Evolutionary conservation across 1,140 invertebrate species (phyloP).

Genomic region (Centruroides vittatus): DNA sequence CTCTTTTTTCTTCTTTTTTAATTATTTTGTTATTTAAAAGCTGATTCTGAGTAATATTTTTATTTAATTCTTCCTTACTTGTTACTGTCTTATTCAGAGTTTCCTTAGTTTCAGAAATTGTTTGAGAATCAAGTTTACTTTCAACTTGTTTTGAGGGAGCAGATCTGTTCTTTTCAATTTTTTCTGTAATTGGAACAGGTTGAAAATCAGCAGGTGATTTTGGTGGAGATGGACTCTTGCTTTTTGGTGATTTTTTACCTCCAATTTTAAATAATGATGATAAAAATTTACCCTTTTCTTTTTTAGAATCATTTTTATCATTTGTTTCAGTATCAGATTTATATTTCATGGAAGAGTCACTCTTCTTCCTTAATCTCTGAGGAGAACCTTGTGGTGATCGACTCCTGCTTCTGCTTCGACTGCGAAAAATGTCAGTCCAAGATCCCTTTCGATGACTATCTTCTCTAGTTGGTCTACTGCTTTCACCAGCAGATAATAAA

Average conservation of each 20-base stretch:
- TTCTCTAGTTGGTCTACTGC: background rate
- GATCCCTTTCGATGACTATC: constrained; percentile 9
- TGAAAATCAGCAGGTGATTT: too few species aligned
- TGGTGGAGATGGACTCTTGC: background rate
- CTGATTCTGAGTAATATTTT: too few species aligned
- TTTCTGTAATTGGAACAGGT: too few species aligned
- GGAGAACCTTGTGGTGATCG: background rate
- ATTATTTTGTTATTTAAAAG: too few species aligned
- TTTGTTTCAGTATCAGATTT: background rate
- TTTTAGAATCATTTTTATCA: background rate
- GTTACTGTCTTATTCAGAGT: too few species aligned
- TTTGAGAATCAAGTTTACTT: too few species aligned
- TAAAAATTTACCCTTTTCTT: constrained; percentile 11
- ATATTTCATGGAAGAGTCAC: too few species aligned
- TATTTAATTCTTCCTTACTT: too few species aligned
- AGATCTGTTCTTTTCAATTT: too few species aligned
- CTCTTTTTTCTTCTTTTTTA: too few species aligned
- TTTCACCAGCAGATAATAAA: constrained; percentile 1
- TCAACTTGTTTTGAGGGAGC: too few species aligned
- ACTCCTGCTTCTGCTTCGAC: background rate
- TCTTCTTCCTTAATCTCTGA: background rate
- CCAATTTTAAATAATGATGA: constrained; percentile 7
- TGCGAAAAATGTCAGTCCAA: constrained; percentile 15
- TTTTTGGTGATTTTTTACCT: background rate
- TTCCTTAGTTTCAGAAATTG: too few species aligned